Base-by-base conservation (phyloP, 2,797 vertebrate species). In the Rhynchonycteris naso region DNA sequence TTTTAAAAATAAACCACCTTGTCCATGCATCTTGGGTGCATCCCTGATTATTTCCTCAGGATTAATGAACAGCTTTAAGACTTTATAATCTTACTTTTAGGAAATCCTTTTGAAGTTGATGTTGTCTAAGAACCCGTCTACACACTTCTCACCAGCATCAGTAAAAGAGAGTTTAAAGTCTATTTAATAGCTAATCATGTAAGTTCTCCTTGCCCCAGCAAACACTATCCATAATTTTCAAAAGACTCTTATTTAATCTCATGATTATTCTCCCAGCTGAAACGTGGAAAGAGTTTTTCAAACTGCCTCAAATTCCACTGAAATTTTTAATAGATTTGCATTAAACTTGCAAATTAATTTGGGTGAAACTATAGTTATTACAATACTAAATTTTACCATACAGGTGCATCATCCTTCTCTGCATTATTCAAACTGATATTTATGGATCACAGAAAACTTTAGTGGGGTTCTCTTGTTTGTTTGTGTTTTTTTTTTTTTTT, bases 281-380 rank as follows among this genome's bases (percentile, higher is more conserved):
- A 89, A 81, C 75, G 35, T 66, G 68, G 69, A 92, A 79, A 69
- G 22, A 4, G 16, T 71, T 95, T 96, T 89, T 68, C 88, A 91
- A 86, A 89, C 72, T 84, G 90, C 47, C 38, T 94, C 52, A 80
- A 93, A 91, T 86, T 93, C 30, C 33, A 80, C 3, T 90, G 84
- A 83, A 56, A 71, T 65, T 84, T 90, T 88, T 80, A 81, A 30
- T 95, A 54, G 38, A 93, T 90, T 43, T 89, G n/a, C 52, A 83
- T 84, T 88, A 65, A 92, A 71, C 8, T 83, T 71, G 94, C 28
- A 78, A 88, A 90, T 94, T 85, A 96, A 85, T 88, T 96, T 97
- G 71, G 38, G 58, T n/a, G 74, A 38, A 83, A 89, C 11, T 54
- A 5, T 5, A 80, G 59, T 38, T 63, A 71, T 14, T 86, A 22